Conservation (phyloP, 1,140 invertebrate species). For the Rhyzopertha dominica region DNA sequence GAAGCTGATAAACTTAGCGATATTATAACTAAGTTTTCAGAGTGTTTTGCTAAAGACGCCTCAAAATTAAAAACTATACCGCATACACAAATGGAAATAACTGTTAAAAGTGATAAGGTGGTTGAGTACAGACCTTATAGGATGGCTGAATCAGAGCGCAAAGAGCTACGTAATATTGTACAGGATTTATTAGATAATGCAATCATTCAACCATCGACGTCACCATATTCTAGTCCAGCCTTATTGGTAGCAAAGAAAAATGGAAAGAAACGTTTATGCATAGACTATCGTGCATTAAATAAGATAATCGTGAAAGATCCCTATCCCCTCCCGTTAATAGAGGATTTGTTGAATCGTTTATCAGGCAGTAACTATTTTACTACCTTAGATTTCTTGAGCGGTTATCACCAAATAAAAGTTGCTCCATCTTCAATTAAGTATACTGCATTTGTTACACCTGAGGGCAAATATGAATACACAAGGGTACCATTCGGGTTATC, state of each 20-base stretch:
- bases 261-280: constrained; percentile 42
- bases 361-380: constrained; percentile 25
- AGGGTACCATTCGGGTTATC: constrained; percentile 37
- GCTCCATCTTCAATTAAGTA: constrained; percentile 29
- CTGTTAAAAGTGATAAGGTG: too few relatives aligned
- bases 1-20: too few relatives aligned
- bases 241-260: constrained; percentile 23
- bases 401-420: constrained; percentile 39
- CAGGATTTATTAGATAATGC: too few relatives aligned
- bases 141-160: too few relatives aligned
- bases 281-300: constrained; percentile 49
- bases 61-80: too few relatives aligned
- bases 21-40: too few relatives aligned
- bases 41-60: too few relatives aligned
- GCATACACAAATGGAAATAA: too few relatives aligned
- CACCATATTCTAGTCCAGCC: constrained; percentile 23
- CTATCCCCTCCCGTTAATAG: constrained; percentile 26
- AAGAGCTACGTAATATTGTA: too few relatives aligned
- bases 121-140: too few relatives aligned
- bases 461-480: constrained; percentile 28
- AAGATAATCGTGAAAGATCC: constrained; percentile 31
- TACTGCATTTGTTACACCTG: constrained; percentile 34
- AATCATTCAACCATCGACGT: constrained; percentile 15
- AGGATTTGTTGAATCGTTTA: constrained; percentile 20
- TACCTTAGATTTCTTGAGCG: constrained; percentile 39